Percentiles rank a stretch among this genome's conserved stretches.
phyloP scores from a whole-genome alignment of 1,140 invertebrate species.

The Lepeophtheirus salmonis region DNA sequence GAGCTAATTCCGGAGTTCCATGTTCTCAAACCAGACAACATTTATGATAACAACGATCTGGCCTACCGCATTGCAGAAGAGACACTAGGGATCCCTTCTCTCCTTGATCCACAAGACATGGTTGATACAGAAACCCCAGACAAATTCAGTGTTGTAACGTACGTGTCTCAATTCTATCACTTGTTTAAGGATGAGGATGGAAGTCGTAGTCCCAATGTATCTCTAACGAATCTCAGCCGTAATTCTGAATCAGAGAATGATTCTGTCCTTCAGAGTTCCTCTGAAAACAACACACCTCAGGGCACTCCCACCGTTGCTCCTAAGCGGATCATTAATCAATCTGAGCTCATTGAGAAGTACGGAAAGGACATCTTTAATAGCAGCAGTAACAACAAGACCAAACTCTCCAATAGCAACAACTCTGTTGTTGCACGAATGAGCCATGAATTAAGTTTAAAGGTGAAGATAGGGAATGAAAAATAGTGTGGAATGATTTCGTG shows the following conservation, averaged over 20 bases:
- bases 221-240: not conserved
- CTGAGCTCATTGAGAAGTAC: constrained; percentile 6
- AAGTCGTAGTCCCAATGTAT: not conserved
- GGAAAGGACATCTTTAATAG: constrained; percentile 7
- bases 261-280: not conserved
- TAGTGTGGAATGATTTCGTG: no score
- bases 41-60: constrained; percentile 72
- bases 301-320: not conserved
- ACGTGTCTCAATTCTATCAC: constrained; percentile 75
- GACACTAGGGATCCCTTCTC: constrained; percentile 70
- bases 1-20: constrained; percentile 88
- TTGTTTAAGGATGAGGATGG: constrained; percentile 11
- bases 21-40: constrained; percentile 57
- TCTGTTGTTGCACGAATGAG: not conserved
- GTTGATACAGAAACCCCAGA: constrained; percentile 68
- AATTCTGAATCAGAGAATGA: constrained; percentile 16
- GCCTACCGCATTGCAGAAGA: constrained; percentile 74
- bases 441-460: not conserved
- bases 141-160: constrained; percentile 72
- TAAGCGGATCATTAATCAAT: constrained; percentile 5
- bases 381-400: not conserved
- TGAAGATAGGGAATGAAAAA: not conserved
- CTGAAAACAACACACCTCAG: not conserved
- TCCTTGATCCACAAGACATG: constrained; percentile 87
- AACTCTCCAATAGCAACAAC: no score